Evolutionary conservation across 92 coral and sea anemone species (phyloP).

Genomic region (Palythoa caribaeorum): DNA sequence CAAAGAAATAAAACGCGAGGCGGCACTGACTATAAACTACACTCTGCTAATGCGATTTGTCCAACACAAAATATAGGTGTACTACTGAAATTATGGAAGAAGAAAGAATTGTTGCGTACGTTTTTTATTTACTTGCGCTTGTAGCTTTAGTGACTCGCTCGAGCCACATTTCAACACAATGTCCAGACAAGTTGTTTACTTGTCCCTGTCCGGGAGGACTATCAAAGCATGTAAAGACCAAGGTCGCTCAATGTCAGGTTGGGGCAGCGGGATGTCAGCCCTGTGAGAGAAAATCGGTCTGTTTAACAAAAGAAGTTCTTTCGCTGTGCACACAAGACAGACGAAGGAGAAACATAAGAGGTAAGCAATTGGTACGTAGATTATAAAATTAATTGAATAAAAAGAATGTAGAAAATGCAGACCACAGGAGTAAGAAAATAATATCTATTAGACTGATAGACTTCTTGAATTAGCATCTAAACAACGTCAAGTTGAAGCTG

Average conservation of each 20-base stretch:
- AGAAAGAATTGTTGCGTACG: neutral
- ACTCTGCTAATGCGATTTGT: neutral
- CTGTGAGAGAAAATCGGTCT: neutral
- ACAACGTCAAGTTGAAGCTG: no score
- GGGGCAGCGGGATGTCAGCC: neutral
- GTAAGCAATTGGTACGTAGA: neutral
- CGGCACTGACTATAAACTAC: neutral
- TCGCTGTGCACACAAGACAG: neutral
- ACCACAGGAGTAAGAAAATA: no score
- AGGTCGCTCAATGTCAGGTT: conserved; percentile 13
- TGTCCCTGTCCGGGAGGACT: conserved; percentile 12
- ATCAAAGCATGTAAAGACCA: neutral
- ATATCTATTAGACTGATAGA: no score
- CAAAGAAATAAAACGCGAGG: neutral
- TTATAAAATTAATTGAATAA: no score
- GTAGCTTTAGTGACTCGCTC: neutral
- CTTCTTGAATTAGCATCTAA: no score
- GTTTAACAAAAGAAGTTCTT: neutral
- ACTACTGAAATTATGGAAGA: neutral
- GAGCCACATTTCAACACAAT: neutral
- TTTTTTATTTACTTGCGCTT: neutral
- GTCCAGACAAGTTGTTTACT: neutral
- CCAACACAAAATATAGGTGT: neutral
- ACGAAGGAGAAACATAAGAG: neutral
- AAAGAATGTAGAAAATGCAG: no score